These are phyloP conservation scores for Rhinolophus ferrumequinum DNA, from an alignment of 2,113 vertebrate species.

Conservation along the genomic window DNA sequence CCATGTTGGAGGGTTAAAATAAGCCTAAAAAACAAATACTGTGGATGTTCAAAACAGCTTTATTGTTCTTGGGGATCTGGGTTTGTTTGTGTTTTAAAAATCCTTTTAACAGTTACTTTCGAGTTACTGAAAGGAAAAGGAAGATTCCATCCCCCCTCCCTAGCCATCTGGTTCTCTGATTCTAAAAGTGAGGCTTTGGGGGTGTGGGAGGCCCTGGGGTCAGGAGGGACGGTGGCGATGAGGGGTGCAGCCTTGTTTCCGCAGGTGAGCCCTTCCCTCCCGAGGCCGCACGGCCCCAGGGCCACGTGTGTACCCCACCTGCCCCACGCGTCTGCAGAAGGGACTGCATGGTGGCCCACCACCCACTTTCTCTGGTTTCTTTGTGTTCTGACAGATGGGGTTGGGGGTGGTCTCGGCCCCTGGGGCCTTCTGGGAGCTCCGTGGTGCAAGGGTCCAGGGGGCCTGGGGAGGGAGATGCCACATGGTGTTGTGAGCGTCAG, in stretches of 20 bases:
- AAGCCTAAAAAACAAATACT: background rate
- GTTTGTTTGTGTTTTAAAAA: background rate
- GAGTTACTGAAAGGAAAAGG: background rate
- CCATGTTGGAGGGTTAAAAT: background rate
- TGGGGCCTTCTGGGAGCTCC: background rate
- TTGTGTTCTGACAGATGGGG: background rate
- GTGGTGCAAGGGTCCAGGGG: too few species aligned
- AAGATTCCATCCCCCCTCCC: background rate
- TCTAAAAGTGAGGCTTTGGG: background rate
- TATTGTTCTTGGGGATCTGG: background rate
- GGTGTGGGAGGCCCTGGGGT: background rate
- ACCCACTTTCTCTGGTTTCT: background rate
- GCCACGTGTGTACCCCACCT: too few species aligned
- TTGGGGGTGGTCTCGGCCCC: background rate
- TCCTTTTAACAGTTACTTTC: background rate
- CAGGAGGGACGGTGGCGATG: accelerated
- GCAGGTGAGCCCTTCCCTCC: too few species aligned
- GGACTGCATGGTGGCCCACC: background rate
- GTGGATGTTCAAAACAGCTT: accelerated
- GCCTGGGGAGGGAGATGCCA: background rate
- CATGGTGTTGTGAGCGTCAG: accelerated
- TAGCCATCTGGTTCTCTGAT: background rate
- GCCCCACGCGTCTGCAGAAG: background rate
- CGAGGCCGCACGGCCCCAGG: background rate
- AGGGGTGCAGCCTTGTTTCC: background rate